Conservation (phyloP, 1,140 invertebrate genomes). For the Campoletis sonorensis region DNA sequence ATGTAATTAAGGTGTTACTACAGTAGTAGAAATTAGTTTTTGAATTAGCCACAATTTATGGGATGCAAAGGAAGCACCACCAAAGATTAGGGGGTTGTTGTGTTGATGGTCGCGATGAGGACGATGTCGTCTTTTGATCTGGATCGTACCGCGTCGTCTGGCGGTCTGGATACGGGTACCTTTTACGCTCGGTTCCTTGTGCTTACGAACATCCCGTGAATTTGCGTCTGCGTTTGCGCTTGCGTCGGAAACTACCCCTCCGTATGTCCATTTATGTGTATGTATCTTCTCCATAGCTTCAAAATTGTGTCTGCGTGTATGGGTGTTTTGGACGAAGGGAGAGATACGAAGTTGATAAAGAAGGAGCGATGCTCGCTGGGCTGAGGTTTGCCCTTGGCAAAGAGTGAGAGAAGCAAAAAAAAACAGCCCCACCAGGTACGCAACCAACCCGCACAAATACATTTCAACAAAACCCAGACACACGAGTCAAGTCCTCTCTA, state of each 20-base stretch:
- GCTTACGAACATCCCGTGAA: slow-evolving; percentile 44
- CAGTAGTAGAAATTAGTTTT: not conserved
- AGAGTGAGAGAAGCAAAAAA: not conserved
- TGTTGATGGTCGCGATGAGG: slow-evolving; percentile 7
- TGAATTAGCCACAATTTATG: no score
- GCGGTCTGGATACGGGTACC: slow-evolving; percentile 51
- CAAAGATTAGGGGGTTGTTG: not conserved
- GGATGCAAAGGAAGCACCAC: no score
- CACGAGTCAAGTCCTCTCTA: not conserved
- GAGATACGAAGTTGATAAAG: slow-evolving; percentile 5
- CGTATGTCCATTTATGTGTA: not conserved
- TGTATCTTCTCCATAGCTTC: not conserved
- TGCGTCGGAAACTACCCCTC: slow-evolving; percentile 58
- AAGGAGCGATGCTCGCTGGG: slow-evolving; percentile 21
- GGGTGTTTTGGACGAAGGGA: slow-evolving; percentile 6
- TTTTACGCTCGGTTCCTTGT: slow-evolving; percentile 39
- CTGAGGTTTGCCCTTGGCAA: slow-evolving; percentile 37
- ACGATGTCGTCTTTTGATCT: slow-evolving; percentile 37
- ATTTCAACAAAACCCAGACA: not conserved
- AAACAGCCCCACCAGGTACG: not conserved
- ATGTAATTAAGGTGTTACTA: not conserved
- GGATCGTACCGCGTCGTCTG: slow-evolving; percentile 65
- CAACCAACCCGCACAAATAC: not conserved
- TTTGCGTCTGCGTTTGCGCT: slow-evolving; percentile 68
- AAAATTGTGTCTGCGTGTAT: no score